phyloP scores from a whole-genome alignment of 2,797 vertebrate species.

The Xenentodon cancila region DNA sequence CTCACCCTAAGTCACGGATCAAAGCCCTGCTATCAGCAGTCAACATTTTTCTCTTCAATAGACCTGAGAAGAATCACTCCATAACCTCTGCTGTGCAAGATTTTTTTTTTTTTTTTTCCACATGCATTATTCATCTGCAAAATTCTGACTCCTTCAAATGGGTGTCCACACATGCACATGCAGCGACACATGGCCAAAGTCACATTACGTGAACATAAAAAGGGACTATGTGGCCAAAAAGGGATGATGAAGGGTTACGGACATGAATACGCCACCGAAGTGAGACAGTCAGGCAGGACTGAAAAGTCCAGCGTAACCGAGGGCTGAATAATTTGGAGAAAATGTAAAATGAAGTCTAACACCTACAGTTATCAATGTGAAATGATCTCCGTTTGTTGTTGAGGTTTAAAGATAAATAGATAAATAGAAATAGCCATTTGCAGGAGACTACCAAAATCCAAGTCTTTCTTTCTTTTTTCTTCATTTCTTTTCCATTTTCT shows the following conservation, averaged over 20 bases:
- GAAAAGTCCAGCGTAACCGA: no score
- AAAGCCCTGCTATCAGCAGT: slow-evolving; percentile 74
- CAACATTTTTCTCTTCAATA: slow-evolving; percentile 62
- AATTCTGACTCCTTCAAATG: slow-evolving; percentile 32
- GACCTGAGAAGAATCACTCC: slow-evolving; percentile 53
- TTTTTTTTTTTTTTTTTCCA: slow-evolving; percentile 28
- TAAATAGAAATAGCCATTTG: slow-evolving; percentile 4
- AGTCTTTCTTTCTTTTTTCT: neutral
- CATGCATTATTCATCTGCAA: slow-evolving; percentile 54
- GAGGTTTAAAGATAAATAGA: slow-evolving; percentile 15
- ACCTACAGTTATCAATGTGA: no score
- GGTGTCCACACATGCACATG: slow-evolving; percentile 15
- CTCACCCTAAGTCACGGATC: slow-evolving; percentile 75
- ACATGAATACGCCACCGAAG: slow-evolving; percentile 36
- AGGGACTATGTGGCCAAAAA: slow-evolving; percentile 35
- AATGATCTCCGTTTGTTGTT: neutral
- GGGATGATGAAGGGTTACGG: slow-evolving; percentile 51
- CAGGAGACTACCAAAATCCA: slow-evolving; percentile 8
- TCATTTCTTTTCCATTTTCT: slow-evolving; percentile 9
- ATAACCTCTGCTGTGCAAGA: slow-evolving; percentile 60
- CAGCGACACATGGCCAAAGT: slow-evolving; percentile 32
- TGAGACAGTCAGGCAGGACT: neutral
- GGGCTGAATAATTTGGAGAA: no score
- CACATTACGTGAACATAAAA: slow-evolving; percentile 16
- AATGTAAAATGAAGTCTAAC: no score